Conservation (phyloP, 2,888 invertebrate genomes). For the Tipula vernalis region DNA sequence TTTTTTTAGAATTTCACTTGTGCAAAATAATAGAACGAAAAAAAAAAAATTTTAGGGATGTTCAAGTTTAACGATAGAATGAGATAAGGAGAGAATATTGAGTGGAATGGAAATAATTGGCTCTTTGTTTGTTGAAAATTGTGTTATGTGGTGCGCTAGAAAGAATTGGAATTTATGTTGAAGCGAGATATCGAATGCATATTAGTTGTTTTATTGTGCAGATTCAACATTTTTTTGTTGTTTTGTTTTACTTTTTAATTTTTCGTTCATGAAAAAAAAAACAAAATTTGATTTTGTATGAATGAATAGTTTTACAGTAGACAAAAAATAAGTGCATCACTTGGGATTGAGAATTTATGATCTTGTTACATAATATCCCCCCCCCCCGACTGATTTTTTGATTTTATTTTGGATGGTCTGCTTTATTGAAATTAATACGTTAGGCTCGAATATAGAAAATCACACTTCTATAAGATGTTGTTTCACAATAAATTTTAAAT, state of each 20-base stretch:
- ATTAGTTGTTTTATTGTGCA: not conserved
- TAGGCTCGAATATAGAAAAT: too few relatives aligned
- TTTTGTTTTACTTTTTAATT: not conserved
- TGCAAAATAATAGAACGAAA: not conserved
- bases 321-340: not conserved
- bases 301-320: not conserved
- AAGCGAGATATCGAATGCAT: not conserved
- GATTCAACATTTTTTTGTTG: not conserved
- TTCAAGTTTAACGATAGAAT: not conserved
- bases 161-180: not conserved
- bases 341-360: not conserved
- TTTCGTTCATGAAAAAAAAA: not conserved
- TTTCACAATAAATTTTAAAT: too few relatives aligned
- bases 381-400: too few relatives aligned
- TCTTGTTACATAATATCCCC: too few relatives aligned
- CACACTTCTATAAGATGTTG: too few relatives aligned
- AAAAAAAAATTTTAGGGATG: not conserved
- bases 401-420: too few relatives aligned
- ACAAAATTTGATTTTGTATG: not conserved
- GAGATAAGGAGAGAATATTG: not conserved
- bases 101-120: not conserved
- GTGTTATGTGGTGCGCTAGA: not conserved
- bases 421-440: too few relatives aligned
- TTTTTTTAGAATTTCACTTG: not conserved
- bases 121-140: not conserved